Base-by-base conservation (phyloP, 2,797 vertebrate genomes). In the Artibeus jamaicensis region DNA sequence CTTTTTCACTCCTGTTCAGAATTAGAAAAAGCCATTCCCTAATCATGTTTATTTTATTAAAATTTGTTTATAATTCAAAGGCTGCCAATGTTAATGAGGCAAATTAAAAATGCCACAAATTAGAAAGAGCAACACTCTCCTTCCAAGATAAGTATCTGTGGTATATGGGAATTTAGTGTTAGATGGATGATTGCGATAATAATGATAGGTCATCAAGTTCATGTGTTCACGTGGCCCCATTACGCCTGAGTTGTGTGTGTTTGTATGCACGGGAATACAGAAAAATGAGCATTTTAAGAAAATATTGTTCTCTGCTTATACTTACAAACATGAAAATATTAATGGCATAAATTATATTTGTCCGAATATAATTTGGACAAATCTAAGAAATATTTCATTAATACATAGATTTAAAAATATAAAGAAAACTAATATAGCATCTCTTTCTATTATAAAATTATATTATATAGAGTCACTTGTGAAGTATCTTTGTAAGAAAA, bases 1-100 rank as follows among this genome's bases (percentile, higher is more conserved):
- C 11, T 71, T 93, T 93, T 92, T 59, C 42, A 88, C 78, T 62
- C 14, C 73, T 24, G 91, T 76, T 95, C 93, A 74, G 59, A 96
- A 19, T 53, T 82, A 90, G 48, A 4, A 93, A 76, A 96, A 88
- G 37, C 83, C 77, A 96, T 34, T 86, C 18, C n/a, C 37, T 96
- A 94, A 85, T 87, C 85, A 89, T 8, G 82, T 68, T 96, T 94
- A 96, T 90, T 96, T 90, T 96, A 95, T 53, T 93, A 92, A 96
- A 95, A 37, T 50, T 70, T 93, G 22, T 95, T 94, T 96, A 92
- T 93, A 88, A 92, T 92, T 96, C 78, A 83, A 86, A 96, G 37
- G 37, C 93, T 46, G 74, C 86, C 90, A 96, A 96, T 81, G 50
- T 95, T 97, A 96, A 97, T 95, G 93, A 94, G 81, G 67, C 39